Percentiles rank a stretch among this genome's conserved stretches.
phyloP scores from a whole-genome alignment of 1,140 invertebrate genomes.

The Cyphomyrmex costatus region DNA sequence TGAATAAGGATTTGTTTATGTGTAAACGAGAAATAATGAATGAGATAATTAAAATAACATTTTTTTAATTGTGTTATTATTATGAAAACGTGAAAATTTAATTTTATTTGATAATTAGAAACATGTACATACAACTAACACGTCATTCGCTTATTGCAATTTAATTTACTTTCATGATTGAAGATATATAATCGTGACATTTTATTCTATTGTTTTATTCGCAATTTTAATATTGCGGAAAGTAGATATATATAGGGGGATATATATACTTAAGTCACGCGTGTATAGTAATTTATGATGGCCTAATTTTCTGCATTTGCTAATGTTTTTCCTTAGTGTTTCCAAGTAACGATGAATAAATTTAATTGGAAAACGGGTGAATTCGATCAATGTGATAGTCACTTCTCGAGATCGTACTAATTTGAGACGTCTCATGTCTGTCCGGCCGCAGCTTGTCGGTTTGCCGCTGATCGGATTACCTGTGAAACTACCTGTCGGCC shows the following conservation, averaged over 20 bases:
- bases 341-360: not conserved
- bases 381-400: constrained; percentile 17
- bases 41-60: not conserved
- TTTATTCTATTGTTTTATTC: not conserved
- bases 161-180: not conserved
- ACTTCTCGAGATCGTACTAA: constrained; percentile 31
- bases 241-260: not conserved
- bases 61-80: not conserved
- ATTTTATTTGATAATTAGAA: not conserved
- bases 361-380: constrained; percentile 6
- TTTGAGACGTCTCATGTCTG: constrained; percentile 3
- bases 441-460: constrained; percentile 32
- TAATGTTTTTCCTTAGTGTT: constrained; percentile 18
- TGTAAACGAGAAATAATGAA: not conserved
- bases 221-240: not conserved
- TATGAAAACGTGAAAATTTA: constrained; percentile 9
- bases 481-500: constrained; percentile 12
- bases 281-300: not conserved
- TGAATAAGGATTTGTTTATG: not conserved
- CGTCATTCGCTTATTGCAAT: not conserved
- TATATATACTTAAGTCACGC: not conserved
- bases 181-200: not conserved
- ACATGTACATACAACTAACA: not conserved
- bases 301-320: not conserved
- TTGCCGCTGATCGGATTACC: constrained; percentile 48